phyloP scores from a whole-genome alignment of 2,797 vertebrate genomes.

The Chlorospingus semifuscus region DNA sequence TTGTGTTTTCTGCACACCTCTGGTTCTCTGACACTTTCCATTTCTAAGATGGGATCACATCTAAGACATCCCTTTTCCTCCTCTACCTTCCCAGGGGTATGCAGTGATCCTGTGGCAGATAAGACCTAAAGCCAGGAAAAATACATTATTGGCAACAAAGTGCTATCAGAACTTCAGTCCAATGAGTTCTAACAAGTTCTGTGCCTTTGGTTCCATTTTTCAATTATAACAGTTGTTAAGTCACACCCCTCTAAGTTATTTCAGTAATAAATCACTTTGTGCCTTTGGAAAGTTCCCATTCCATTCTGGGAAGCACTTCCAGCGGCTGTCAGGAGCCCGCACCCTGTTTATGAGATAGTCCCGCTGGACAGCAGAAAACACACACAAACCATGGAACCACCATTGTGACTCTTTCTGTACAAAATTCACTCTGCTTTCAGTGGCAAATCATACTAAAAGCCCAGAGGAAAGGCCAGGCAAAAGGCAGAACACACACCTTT shows the following conservation, averaged over 20 bases:
- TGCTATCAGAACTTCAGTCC: not conserved
- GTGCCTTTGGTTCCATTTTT: slow-evolving; percentile 37
- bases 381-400: not conserved
- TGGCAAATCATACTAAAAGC: not conserved
- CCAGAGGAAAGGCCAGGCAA: not conserved
- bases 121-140: slow-evolving; percentile 18
- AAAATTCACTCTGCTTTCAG: not conserved
- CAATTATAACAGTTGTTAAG: slow-evolving; percentile 43
- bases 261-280: slow-evolving; percentile 49
- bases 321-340: slow-evolving; percentile 25
- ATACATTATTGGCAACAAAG: not conserved
- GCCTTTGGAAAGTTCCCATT: slow-evolving; percentile 43
- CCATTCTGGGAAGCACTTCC: slow-evolving; percentile 20
- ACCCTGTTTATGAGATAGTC: slow-evolving; percentile 53
- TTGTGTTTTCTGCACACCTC: not conserved
- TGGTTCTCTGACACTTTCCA: not conserved
- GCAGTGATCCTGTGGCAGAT: not conserved
- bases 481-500: rapidly evolving
- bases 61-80: not conserved
- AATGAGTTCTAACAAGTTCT: slow-evolving; percentile 7
- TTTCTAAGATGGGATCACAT: not conserved
- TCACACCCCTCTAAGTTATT: slow-evolving; percentile 49
- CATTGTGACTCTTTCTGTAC: not conserved
- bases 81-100: not conserved
- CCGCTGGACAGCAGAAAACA: slow-evolving; percentile 22